These are phyloP conservation scores for Frieseomelitta varia DNA, from an alignment of 1,140 invertebrate species.

Conservation along the genomic window DNA sequence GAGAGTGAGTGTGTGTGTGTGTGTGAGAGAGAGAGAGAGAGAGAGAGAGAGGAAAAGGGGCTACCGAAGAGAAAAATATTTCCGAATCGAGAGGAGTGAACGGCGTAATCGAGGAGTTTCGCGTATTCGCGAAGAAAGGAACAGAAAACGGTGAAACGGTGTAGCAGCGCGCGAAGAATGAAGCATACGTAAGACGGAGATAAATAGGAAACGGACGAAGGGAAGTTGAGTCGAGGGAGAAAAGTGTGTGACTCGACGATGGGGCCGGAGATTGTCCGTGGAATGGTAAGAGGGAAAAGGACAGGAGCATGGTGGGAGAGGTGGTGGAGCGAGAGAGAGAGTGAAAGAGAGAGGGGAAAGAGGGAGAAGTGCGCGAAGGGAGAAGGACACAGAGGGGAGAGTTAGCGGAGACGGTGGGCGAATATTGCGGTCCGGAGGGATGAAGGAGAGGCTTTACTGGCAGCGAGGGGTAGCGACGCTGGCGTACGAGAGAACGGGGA, in stretches of 20 bases:
- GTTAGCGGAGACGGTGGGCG: slow-evolving; percentile 65
- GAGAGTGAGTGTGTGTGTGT: too few relatives aligned
- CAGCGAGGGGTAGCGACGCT: slow-evolving; percentile 47
- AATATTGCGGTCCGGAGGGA: slow-evolving; percentile 76
- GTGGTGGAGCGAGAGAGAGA: background rate
- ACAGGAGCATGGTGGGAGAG: background rate
- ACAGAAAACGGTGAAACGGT: background rate
- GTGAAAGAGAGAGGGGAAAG: too few relatives aligned
- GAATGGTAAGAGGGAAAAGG: slow-evolving; percentile 50
- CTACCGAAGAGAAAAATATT: background rate
- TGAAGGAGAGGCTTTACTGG: slow-evolving; percentile 61
- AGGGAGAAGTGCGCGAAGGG: too few relatives aligned
- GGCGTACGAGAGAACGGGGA: slow-evolving; percentile 55
- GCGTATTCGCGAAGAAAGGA: background rate
- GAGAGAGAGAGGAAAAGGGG: too few relatives aligned
- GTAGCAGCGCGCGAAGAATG: background rate
- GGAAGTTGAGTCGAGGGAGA: slow-evolving; percentile 3
- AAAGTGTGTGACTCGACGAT: slow-evolving; percentile 14
- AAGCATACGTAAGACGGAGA: background rate
- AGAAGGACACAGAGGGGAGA: slow-evolving; percentile 43
- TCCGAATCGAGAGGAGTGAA: background rate
- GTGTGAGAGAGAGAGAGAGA: too few relatives aligned
- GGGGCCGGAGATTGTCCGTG: slow-evolving; percentile 42
- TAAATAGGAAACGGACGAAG: slow-evolving; percentile 9
- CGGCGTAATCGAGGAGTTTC: background rate